Conservation (phyloP, 2,113 vertebrate genomes). For the Eudyptes chrysolophus region DNA sequence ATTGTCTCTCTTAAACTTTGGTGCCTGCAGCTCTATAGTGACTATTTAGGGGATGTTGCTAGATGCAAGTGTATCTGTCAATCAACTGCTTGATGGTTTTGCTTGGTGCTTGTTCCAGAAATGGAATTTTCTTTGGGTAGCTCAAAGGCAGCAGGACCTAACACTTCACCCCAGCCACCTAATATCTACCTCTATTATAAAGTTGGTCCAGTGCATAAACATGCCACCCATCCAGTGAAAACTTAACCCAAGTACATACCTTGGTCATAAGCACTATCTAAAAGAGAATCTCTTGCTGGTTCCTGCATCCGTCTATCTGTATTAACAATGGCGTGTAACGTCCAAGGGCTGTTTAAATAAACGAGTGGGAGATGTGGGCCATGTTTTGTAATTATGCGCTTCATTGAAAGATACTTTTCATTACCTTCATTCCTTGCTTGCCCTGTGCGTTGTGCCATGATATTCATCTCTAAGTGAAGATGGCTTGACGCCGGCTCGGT, state of each 20-base stretch:
- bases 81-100: neutral
- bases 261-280: neutral
- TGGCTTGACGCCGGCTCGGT: neutral
- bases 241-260: neutral
- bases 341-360: neutral
- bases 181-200: neutral
- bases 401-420: neutral
- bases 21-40: neutral
- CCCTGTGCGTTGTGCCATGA: neutral
- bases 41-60: neutral
- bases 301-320: neutral
- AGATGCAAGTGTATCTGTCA: neutral
- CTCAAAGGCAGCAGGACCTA: neutral
- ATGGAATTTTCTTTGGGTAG: neutral
- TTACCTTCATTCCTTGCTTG: neutral
- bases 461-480: neutral
- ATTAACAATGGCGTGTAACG: neutral
- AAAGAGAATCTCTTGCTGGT: neutral
- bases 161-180: neutral
- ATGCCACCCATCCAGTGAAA: neutral
- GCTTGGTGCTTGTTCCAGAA: neutral
- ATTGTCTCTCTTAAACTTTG: neutral
- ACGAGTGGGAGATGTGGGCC: neutral
- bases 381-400: accelerated
- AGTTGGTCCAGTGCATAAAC: neutral